A percentile compares a stretch with the other conserved stretches of the same genome.
These are phyloP conservation scores for Haliclona indistincta DNA, from an alignment of 37 sponge, comb jelly and placozoan species.

Conservation along the genomic window DNA sequence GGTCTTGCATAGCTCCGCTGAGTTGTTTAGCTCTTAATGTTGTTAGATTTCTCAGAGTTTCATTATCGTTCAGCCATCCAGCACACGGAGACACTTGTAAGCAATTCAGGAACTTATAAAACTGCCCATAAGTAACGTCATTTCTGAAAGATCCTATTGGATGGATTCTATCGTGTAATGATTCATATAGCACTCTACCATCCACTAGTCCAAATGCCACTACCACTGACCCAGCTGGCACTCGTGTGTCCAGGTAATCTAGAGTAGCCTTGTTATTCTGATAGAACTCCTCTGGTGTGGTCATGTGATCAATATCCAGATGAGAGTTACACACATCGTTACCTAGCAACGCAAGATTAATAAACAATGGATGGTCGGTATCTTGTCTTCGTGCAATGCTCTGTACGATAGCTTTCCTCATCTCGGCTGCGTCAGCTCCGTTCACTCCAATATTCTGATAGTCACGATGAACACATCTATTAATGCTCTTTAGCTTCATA, in stretches of 20 bases:
- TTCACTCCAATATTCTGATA: slow-evolving; percentile 94
- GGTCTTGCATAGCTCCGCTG: slow-evolving; percentile 49
- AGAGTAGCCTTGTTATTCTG: slow-evolving; percentile 52
- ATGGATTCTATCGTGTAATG: slow-evolving; percentile 74
- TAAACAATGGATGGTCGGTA: slow-evolving; percentile 69
- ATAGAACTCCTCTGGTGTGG: slow-evolving; percentile 86
- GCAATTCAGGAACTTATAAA: slow-evolving; percentile 93
- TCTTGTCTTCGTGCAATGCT: slow-evolving; percentile 46
- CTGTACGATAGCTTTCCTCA: slow-evolving; percentile 60
- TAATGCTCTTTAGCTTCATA: slow-evolving; percentile 39
- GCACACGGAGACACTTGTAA: slow-evolving; percentile 88
- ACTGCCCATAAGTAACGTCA: slow-evolving; percentile 79
- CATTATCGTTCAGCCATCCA: slow-evolving; percentile 93
- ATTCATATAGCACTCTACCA: slow-evolving; percentile 83
- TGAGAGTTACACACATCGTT: slow-evolving; percentile 93
- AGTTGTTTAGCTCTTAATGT: slow-evolving; percentile 78
- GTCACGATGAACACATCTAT: slow-evolving; percentile 92
- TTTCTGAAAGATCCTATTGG: slow-evolving; percentile 73
- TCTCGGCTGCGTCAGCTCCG: slow-evolving; percentile 73
- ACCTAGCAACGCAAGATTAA: slow-evolving; percentile 74
- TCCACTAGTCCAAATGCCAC: slow-evolving; percentile 75
- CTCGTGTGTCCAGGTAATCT: slow-evolving; percentile 62
- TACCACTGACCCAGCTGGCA: slow-evolving; percentile 73
- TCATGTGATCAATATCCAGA: slow-evolving; percentile 77
- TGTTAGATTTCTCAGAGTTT: slow-evolving; percentile 83